These are phyloP conservation scores for Phortica okadai DNA, from an alignment of 2,888 invertebrate genomes.

Conservation along the genomic window DNA sequence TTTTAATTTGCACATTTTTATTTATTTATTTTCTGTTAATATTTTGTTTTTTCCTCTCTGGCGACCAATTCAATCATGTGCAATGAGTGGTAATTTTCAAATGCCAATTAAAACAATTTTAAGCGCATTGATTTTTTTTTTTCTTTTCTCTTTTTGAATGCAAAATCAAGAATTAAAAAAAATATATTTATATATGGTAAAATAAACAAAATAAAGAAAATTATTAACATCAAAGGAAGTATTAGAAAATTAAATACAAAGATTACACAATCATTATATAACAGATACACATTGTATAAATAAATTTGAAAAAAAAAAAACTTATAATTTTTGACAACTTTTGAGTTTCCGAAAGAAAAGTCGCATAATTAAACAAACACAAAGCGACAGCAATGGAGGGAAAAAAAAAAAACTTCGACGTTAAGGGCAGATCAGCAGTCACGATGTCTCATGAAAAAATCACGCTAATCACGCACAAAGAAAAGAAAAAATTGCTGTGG, in stretches of 20 bases:
- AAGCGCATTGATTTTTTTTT: slow-evolving; percentile 41
- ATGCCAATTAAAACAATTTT: slow-evolving; percentile 60
- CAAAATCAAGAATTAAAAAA: slow-evolving; percentile 13
- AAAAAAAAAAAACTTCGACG: slow-evolving; percentile 22
- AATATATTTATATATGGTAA: background rate
- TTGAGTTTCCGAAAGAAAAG: slow-evolving; percentile 49
- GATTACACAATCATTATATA: slow-evolving; percentile 51
- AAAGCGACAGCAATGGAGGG: slow-evolving; percentile 50
- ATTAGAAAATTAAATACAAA: slow-evolving; percentile 63
- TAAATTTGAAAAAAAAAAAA: slow-evolving; percentile 39
- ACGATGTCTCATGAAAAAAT: slow-evolving; percentile 16
- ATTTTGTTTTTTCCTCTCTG: slow-evolving; percentile 39
- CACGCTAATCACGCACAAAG: slow-evolving; percentile 34
- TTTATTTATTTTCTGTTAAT: slow-evolving; percentile 15
- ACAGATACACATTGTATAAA: slow-evolving; percentile 25
- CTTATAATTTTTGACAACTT: slow-evolving; percentile 54
- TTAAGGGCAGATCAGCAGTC: slow-evolving; percentile 18
- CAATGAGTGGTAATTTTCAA: slow-evolving; percentile 39
- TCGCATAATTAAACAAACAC: slow-evolving; percentile 67
- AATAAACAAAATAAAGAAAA: slow-evolving; percentile 55
- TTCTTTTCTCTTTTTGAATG: slow-evolving; percentile 17
- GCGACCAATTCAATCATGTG: slow-evolving; percentile 40
- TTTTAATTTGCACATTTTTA: slow-evolving; percentile 38
- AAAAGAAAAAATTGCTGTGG: slow-evolving; percentile 16
- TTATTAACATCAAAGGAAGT: slow-evolving; percentile 63